phyloP scores from a whole-genome alignment of 2,797 vertebrate species.

The Artibeus jamaicensis region DNA sequence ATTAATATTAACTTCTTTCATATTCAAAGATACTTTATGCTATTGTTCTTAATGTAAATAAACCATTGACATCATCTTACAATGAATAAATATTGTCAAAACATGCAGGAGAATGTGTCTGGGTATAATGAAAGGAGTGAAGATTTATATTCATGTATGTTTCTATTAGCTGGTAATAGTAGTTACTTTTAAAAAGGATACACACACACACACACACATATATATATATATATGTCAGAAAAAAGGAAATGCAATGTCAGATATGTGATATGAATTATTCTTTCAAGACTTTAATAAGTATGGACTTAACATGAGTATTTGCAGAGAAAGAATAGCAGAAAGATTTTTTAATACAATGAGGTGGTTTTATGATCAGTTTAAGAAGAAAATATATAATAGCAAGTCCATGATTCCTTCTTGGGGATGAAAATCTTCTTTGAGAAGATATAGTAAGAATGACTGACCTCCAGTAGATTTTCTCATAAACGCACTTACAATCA shows the following conservation, averaged over 20 bases:
- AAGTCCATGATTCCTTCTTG: not conserved
- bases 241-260: not conserved
- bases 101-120: not conserved
- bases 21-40: not conserved
- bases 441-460: not conserved
- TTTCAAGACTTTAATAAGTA: not conserved
- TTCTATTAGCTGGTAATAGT: not conserved
- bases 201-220: fast-evolving
- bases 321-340: not conserved
- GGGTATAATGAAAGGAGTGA: not conserved
- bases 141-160: not conserved
- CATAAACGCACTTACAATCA: not conserved
- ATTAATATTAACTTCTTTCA: not conserved
- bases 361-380: not conserved
- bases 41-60: not conserved
- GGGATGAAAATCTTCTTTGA: not conserved
- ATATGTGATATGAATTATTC: not conserved
- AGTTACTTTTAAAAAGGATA: not conserved
- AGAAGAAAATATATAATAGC: not conserved
- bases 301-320: not conserved
- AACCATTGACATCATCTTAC: not conserved
- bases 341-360: not conserved
- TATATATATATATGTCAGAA: too few species aligned
- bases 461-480: not conserved
- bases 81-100: not conserved